Percentiles rank a stretch among this genome's conserved stretches.
phyloP scores from a whole-genome alignment of 2,797 vertebrate genomes.

The Hyperoplus immaculatus region DNA sequence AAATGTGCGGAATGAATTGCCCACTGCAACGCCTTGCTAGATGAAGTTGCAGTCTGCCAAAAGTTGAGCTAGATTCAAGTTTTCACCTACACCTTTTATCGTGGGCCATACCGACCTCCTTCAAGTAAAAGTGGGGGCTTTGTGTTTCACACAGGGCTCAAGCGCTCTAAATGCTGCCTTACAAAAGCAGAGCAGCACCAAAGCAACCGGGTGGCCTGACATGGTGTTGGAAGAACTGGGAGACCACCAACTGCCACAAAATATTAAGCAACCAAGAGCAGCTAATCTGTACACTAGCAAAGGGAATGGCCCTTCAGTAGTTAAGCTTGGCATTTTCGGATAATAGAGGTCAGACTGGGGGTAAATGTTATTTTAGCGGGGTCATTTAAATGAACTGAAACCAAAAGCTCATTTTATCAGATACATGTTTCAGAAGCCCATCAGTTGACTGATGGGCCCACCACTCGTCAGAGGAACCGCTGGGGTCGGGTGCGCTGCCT shows the following conservation, averaged over 20 bases:
- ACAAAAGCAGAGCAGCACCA: neutral
- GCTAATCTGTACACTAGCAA: neutral
- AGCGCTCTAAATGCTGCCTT: neutral
- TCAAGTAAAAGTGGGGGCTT: constrained; percentile 6
- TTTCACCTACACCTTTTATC: neutral
- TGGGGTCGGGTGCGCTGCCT: too few relatives aligned
- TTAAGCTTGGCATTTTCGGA: neutral
- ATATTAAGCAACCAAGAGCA: neutral
- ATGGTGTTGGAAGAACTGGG: neutral
- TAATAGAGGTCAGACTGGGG: neutral
- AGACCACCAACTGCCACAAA: neutral
- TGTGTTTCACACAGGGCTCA: neutral
- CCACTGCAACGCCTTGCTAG: neutral
- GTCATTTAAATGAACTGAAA: neutral
- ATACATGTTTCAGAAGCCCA: too few relatives aligned
- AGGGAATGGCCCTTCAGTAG: neutral
- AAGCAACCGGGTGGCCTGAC: neutral
- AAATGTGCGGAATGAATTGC: neutral
- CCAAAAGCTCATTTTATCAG: neutral
- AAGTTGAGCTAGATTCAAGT: constrained; percentile 2
- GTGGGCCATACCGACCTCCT: neutral
- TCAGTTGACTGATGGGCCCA: too few relatives aligned
- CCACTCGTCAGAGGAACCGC: too few relatives aligned
- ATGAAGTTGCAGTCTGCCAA: neutral
- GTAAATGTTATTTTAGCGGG: neutral